phyloP scores from a whole-genome alignment of 2,888 invertebrate genomes.

The Actias luna region DNA sequence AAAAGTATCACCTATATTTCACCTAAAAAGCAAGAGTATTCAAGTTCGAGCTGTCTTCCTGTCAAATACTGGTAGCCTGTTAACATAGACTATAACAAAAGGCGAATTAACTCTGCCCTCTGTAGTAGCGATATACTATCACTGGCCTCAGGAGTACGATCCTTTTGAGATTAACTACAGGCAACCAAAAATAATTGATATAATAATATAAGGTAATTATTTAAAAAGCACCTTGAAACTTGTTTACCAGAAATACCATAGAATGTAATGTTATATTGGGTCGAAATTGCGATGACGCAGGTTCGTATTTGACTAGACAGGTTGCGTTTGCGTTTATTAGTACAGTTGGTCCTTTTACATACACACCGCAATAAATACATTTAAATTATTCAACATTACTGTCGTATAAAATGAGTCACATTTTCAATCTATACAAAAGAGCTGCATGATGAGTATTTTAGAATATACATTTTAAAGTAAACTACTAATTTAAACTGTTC shows the following conservation, averaged over 20 bases:
- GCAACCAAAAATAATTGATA: too few relatives aligned
- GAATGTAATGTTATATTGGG: conserved; percentile 31
- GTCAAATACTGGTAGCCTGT: neutral
- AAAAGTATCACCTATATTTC: neutral
- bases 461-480: neutral
- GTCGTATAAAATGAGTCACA: conserved; percentile 49
- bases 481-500: neutral
- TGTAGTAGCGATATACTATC: too few relatives aligned
- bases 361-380: conserved; percentile 28
- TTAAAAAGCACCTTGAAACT: neutral
- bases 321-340: conserved; percentile 46
- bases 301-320: conserved; percentile 46
- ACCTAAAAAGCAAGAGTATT: too few relatives aligned
- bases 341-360: conserved; percentile 47
- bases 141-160: too few relatives aligned
- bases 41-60: too few relatives aligned
- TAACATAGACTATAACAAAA: too few relatives aligned
- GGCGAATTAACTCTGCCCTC: too few relatives aligned
- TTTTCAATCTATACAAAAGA: conserved; percentile 29
- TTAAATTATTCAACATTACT: conserved; percentile 34
- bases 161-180: too few relatives aligned
- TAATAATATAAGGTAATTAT: neutral
- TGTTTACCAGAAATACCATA: neutral
- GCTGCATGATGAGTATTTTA: neutral
- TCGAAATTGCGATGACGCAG: conserved; percentile 73